These are phyloP conservation scores for Drosophila barbarae DNA, from an alignment of 2,888 invertebrate species.

Conservation along the genomic window DNA sequence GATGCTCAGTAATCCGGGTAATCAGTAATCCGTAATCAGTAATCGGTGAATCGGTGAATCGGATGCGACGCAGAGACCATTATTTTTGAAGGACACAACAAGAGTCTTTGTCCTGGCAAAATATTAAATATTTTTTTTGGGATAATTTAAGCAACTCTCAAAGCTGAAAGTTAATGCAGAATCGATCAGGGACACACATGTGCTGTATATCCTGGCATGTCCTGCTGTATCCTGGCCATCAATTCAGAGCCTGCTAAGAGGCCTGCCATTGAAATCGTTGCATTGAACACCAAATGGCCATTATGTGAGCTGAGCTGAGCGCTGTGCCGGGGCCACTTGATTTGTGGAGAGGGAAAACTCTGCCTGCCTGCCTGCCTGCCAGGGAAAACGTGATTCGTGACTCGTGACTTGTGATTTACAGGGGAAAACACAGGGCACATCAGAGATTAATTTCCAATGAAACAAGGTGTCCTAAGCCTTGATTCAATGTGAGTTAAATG, in stretches of 20 bases:
- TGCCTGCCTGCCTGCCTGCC: neutral
- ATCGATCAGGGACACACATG: slow-evolving; percentile 1
- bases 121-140: neutral
- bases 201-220: neutral
- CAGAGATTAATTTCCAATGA: slow-evolving; percentile 7
- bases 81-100: neutral
- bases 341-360: slow-evolving; percentile 13
- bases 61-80: neutral
- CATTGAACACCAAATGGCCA: slow-evolving; percentile 67
- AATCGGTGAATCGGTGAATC: slow-evolving; percentile 2
- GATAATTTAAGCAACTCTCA: neutral
- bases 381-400: slow-evolving; percentile 28
- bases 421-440: neutral
- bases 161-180: neutral
- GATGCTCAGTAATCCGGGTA: slow-evolving; percentile 16
- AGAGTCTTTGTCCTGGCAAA: neutral
- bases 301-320: slow-evolving; percentile 50
- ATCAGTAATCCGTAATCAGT: slow-evolving; percentile 20
- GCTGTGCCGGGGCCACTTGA: slow-evolving; percentile 24
- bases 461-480: neutral
- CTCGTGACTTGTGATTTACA: slow-evolving; percentile 31
- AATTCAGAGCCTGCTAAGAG: slow-evolving; percentile 10
- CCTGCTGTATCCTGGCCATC: slow-evolving; percentile 6
- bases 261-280: slow-evolving; percentile 39
- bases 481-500: neutral